A percentile compares a stretch with the other conserved stretches of the same genome.
Evolutionary conservation across 2,113 vertebrate genomes (phyloP).

Genomic region (Phycodurus eques): DNA sequence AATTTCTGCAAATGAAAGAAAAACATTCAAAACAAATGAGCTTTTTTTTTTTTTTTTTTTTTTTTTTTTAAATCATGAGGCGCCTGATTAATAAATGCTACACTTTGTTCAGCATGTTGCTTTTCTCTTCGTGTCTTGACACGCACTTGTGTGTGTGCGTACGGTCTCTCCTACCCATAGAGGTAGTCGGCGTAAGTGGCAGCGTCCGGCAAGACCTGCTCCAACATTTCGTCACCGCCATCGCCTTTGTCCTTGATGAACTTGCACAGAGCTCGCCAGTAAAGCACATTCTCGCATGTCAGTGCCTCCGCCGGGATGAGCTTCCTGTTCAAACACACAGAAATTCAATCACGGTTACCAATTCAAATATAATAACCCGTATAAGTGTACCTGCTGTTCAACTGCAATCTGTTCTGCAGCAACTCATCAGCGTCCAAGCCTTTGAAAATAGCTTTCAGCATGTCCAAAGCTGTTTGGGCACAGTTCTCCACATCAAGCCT

Average conservation of each 20-base stretch:
- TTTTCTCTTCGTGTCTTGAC: no score
- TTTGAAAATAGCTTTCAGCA: constrained; percentile 79
- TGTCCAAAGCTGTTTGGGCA: constrained; percentile 77
- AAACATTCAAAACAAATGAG: no score
- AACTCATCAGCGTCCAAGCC: constrained; percentile 71
- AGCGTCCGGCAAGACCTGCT: constrained; percentile 86
- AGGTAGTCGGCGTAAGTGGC: constrained; percentile 86
- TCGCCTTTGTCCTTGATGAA: constrained; percentile 86
- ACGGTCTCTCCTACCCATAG: constrained; percentile 73
- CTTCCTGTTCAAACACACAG: constrained; percentile 72
- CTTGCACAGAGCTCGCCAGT: constrained; percentile 89
- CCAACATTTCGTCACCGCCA: constrained; percentile 85
- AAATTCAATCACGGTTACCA: background rate
- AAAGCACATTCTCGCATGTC: constrained; percentile 85
- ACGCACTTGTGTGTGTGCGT: background rate
- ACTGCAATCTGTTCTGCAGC: constrained; percentile 65
- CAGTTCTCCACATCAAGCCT: constrained; percentile 92
- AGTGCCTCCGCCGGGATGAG: constrained; percentile 82
- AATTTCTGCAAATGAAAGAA: no score
- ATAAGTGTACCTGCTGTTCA: constrained; percentile 77
- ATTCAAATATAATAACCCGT: background rate
- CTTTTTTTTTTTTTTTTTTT: no score
- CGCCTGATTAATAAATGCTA: background rate
- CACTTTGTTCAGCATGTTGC: background rate
- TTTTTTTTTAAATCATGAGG: background rate